Percentiles rank a stretch among this genome's conserved stretches.
phyloP scores from a whole-genome alignment of 1,140 invertebrate species.

The Lepidurus couesii region DNA sequence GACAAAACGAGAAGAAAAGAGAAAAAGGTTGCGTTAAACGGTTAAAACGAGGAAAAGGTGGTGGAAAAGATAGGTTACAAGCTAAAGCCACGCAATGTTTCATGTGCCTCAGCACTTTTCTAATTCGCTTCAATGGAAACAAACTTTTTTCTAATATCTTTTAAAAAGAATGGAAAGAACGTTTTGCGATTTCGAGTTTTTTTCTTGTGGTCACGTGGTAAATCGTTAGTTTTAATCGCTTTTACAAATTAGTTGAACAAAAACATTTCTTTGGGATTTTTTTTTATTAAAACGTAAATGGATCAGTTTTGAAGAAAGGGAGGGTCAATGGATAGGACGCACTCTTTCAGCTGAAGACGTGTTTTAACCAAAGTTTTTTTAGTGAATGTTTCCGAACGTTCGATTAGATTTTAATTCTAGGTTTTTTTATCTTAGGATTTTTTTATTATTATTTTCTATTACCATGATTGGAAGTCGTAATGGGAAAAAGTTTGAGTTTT shows the following conservation, averaged over 20 bases:
- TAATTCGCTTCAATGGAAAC: neutral
- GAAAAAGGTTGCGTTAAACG: too few relatives aligned
- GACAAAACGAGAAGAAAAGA: neutral
- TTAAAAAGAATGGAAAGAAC: neutral
- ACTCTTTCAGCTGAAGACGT: neutral
- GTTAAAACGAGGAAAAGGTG: neutral
- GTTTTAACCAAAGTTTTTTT: slow-evolving; percentile 6
- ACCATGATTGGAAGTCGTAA: neutral
- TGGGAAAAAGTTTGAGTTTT: neutral
- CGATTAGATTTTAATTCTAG: neutral
- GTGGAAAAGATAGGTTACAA: neutral
- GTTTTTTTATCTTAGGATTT: neutral
- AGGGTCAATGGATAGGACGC: neutral
- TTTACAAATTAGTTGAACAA: too few relatives aligned
- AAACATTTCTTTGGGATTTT: too few relatives aligned
- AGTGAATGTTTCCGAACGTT: slow-evolving; percentile 15
- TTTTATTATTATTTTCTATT: neutral
- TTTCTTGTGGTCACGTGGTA: neutral
- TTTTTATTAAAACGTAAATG: too few relatives aligned
- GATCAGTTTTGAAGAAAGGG: too few relatives aligned
- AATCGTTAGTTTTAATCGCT: neutral
- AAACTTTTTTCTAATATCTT: neutral
- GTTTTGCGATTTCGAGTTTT: neutral
- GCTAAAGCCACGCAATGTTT: slow-evolving; percentile 13
- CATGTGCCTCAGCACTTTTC: slow-evolving; percentile 18